These are phyloP conservation scores for Andrena fulva DNA, from an alignment of 2,888 invertebrate genomes.

Conservation along the genomic window DNA sequence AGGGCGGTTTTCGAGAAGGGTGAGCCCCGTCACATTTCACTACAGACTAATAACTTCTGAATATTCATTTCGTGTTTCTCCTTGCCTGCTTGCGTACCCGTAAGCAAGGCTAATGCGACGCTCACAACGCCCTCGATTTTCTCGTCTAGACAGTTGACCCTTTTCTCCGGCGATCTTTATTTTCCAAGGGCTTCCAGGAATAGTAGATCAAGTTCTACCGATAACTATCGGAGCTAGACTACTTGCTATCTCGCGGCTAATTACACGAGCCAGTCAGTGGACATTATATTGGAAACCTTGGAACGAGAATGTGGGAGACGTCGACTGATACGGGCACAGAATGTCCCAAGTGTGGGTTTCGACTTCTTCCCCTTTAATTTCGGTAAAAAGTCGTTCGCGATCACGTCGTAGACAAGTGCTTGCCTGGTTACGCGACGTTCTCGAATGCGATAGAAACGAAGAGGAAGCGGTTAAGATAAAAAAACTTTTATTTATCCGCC, in stretches of 20 bases:
- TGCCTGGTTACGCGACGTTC: background rate
- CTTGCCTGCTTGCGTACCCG: slow-evolving; percentile 81
- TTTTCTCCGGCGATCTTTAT: background rate
- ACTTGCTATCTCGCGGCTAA: background rate
- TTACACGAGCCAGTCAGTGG: too few species aligned
- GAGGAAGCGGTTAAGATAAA: background rate
- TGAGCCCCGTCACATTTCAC: slow-evolving; percentile 85
- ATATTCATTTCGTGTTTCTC: slow-evolving; percentile 85
- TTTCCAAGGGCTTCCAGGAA: background rate
- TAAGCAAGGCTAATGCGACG: slow-evolving; percentile 83
- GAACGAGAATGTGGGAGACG: background rate
- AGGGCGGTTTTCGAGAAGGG: slow-evolving; percentile 81
- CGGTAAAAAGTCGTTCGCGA: too few species aligned
- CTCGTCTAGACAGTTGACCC: slow-evolving; percentile 23
- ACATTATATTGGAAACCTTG: background rate
- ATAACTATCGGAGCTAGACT: background rate
- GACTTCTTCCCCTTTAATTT: too few species aligned
- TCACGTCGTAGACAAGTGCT: too few species aligned
- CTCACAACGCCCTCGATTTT: slow-evolving; percentile 74
- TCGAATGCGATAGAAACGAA: background rate
- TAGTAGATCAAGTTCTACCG: background rate
- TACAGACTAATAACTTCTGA: slow-evolving; percentile 85
- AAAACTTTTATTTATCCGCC: background rate
- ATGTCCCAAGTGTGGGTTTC: too few species aligned
- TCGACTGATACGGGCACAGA: background rate